phyloP scores from a whole-genome alignment of 2,113 vertebrate genomes.

The Lagopus muta region DNA sequence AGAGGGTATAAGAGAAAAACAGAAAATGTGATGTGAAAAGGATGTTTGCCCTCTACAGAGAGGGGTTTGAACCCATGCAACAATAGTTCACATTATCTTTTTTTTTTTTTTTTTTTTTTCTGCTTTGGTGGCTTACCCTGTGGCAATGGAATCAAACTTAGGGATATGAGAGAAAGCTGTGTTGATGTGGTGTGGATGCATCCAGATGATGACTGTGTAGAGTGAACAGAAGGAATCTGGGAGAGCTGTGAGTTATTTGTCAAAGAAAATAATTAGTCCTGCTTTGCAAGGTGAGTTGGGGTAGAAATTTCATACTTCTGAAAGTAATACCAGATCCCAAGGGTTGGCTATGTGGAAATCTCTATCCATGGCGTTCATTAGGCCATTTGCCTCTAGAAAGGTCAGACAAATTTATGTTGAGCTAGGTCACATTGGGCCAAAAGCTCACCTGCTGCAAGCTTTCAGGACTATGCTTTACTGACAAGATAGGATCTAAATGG shows the following conservation, averaged over 20 bases:
- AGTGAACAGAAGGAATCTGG: neutral
- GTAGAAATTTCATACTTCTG: slow-evolving; percentile 63
- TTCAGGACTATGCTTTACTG: slow-evolving; percentile 47
- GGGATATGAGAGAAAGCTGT: rapidly evolving
- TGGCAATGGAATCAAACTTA: neutral
- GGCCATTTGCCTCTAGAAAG: slow-evolving; percentile 70
- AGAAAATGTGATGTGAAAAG: neutral
- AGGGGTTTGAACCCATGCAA: neutral
- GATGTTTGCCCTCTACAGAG: neutral
- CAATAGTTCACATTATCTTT: neutral
- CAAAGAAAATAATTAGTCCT: slow-evolving; percentile 36
- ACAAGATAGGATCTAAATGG: slow-evolving; percentile 65
- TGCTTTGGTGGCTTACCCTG: neutral
- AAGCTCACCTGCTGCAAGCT: slow-evolving; percentile 61
- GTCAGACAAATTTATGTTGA: slow-evolving; percentile 72
- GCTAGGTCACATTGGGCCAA: slow-evolving; percentile 57
- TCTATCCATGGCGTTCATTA: slow-evolving; percentile 39
- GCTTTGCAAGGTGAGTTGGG: slow-evolving; percentile 57
- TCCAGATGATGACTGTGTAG: slow-evolving; percentile 1
- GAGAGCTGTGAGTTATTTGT: slow-evolving; percentile 2
- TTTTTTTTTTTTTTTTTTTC: neutral
- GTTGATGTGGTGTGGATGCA: neutral
- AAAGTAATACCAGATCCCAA: slow-evolving; percentile 65
- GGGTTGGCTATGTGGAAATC: slow-evolving; percentile 56
- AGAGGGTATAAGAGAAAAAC: neutral